Percentiles rank a stretch among this genome's conserved stretches.
Conservation (phyloP, 2,113 vertebrate genomes). For the Tympanuchus pallidicinctus region DNA sequence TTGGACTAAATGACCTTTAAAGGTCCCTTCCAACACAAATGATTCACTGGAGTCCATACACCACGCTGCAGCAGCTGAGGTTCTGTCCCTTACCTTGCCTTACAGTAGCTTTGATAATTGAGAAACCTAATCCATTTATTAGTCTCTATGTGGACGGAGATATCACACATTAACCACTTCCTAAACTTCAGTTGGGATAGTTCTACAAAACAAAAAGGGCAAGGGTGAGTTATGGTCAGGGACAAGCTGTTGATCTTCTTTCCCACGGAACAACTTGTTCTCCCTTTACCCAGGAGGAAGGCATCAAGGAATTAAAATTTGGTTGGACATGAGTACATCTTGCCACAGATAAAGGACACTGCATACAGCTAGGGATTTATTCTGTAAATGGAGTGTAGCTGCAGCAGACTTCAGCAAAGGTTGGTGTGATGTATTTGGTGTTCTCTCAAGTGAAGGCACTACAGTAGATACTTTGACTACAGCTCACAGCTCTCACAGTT, state of each 20-base stretch:
- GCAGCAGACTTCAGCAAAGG: background rate
- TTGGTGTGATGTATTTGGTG: background rate
- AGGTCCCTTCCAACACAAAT: no score
- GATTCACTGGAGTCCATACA: background rate
- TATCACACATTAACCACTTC: background rate
- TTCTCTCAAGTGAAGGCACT: background rate
- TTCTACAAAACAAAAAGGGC: background rate
- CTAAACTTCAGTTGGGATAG: background rate
- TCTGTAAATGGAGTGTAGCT: fast-evolving
- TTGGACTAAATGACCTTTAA: no score
- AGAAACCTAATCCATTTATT: background rate
- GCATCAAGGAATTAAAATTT: background rate
- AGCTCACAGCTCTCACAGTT: background rate
- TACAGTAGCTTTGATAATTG: background rate
- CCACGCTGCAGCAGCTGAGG: background rate
- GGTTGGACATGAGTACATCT: background rate
- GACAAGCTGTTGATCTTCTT: background rate
- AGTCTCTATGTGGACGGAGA: background rate
- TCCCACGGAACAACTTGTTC: background rate
- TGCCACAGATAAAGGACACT: background rate
- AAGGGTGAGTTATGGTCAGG: background rate
- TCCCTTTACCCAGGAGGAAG: background rate
- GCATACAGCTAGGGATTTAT: background rate
- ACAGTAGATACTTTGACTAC: background rate
- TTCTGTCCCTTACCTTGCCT: background rate